These are phyloP conservation scores for Polypedilum pembai DNA, from an alignment of 1,140 invertebrate species.

Conservation along the genomic window DNA sequence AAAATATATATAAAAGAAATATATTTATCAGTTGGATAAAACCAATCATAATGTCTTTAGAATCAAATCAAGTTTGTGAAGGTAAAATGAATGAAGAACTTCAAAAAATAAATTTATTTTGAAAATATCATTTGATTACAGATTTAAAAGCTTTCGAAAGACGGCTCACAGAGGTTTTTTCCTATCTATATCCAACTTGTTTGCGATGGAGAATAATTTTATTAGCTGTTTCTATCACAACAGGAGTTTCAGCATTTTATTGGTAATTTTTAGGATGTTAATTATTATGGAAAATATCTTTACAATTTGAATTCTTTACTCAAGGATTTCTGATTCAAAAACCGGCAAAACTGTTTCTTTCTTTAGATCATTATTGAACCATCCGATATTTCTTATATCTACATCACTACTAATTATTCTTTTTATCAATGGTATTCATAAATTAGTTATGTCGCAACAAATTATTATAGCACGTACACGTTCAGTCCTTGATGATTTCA, in stretches of 20 bases:
- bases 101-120: too few species aligned
- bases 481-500: constrained; percentile 85
- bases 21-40: too few species aligned
- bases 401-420: constrained; percentile 77
- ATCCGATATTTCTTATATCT: constrained; percentile 93
- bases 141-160: constrained; percentile 96
- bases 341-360: constrained; percentile 80
- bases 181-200: constrained; percentile 83
- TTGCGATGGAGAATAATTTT: constrained; percentile 84
- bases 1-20: too few species aligned
- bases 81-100: too few species aligned
- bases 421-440: constrained; percentile 87
- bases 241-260: constrained; percentile 85
- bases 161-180: constrained; percentile 91
- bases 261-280: constrained; percentile 51
- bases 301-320: background rate
- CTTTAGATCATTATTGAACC: constrained; percentile 86
- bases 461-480: constrained; percentile 88
- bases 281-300: background rate
- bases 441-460: constrained; percentile 89
- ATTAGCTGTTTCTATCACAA: constrained; percentile 48
- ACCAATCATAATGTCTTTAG: constrained; percentile 33
- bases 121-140: constrained; percentile 47
- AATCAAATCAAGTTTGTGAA: constrained; percentile 42
- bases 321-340: constrained; percentile 55